A percentile compares a stretch with the other conserved stretches of the same genome.
Conservation (phyloP, 2,888 invertebrate genomes). For the Octonoba sinensis region DNA sequence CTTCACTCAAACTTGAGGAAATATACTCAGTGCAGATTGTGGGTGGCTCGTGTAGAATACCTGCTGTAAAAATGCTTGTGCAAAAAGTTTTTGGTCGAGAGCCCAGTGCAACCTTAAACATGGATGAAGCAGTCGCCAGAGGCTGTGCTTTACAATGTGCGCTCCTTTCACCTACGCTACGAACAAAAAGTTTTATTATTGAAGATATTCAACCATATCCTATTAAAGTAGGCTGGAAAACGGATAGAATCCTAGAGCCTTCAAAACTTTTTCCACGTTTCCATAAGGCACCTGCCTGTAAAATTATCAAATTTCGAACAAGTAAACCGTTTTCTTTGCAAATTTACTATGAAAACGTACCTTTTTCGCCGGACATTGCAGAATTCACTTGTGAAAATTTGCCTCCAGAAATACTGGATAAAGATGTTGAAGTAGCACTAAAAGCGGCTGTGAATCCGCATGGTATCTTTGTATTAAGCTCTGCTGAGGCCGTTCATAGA, state of each 20-base stretch:
- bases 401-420: conserved; percentile 87
- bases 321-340: conserved; percentile 88
- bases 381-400: conserved; percentile 74
- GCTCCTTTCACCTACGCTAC: conserved; percentile 96
- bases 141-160: conserved; percentile 96
- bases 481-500: conserved; percentile 79
- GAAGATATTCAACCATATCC: conserved; percentile 91
- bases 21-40: conserved; percentile 96
- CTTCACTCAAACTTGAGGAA: conserved; percentile 81
- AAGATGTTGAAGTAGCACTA: conserved; percentile 94
- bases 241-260: neutral
- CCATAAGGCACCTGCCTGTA: conserved; percentile 91
- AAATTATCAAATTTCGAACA: conserved; percentile 92
- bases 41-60: conserved; percentile 94
- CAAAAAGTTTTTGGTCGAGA: conserved; percentile 79
- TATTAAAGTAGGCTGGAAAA: conserved; percentile 83
- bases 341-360: conserved; percentile 79
- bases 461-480: conserved; percentile 89
- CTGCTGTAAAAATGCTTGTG: conserved; percentile 77
- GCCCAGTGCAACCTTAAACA: conserved; percentile 93
- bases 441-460: conserved; percentile 94
- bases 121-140: conserved; percentile 94
- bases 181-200: conserved; percentile 94
- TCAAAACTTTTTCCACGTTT: conserved; percentile 92
- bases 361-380: conserved; percentile 67